A percentile compares a stretch with the other conserved stretches of the same genome.
phyloP scores from a whole-genome alignment of 1,140 invertebrate species.

The Sarcophaga bullata region DNA sequence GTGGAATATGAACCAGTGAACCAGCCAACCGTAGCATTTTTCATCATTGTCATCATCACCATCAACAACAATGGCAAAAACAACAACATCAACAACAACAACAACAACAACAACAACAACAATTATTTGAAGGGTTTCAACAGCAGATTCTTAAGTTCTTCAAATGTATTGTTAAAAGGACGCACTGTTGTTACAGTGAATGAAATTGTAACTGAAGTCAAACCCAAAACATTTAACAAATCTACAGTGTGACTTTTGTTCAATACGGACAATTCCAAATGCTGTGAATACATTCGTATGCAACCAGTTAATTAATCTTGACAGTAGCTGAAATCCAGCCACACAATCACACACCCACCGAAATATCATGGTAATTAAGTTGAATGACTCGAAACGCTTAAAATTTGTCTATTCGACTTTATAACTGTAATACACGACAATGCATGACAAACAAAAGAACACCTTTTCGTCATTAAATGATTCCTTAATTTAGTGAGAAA shows the following conservation, averaged over 20 bases:
- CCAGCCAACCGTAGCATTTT: background rate
- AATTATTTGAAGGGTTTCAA: no score
- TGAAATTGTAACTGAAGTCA: background rate
- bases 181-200: no score
- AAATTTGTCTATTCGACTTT: background rate
- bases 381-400: background rate
- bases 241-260: conserved; percentile 4
- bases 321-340: background rate
- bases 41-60: background rate
- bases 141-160: background rate
- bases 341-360: background rate
- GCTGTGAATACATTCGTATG: background rate
- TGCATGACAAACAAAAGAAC: no score
- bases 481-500: no score
- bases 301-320: conserved; percentile 5
- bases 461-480: no score
- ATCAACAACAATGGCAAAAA: background rate
- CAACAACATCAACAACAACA: background rate
- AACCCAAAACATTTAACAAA: background rate
- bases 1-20: conserved; percentile 9
- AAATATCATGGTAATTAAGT: conserved; percentile 1
- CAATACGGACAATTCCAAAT: background rate
- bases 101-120: background rate
- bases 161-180: background rate
- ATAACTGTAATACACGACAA: background rate